Percentiles rank a stretch among this genome's conserved stretches.
phyloP scores from a whole-genome alignment of 2,113 vertebrate species.

The Cyanistes caeruleus region DNA sequence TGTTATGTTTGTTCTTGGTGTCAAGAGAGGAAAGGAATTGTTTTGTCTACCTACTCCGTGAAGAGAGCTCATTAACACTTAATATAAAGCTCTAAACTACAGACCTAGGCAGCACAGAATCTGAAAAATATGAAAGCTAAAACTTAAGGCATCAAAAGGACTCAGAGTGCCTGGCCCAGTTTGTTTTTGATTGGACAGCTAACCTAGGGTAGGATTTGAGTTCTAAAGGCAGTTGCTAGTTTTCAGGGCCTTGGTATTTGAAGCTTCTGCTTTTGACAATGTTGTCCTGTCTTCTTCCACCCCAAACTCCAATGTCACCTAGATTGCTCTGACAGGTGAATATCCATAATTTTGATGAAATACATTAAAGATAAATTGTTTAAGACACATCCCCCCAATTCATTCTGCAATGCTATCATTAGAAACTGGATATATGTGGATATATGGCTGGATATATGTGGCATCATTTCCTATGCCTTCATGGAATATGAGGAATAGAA shows the following conservation, averaged over 20 bases:
- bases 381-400: neutral
- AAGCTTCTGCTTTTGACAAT: neutral
- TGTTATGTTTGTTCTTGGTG: too few relatives aligned
- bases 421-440: too few relatives aligned
- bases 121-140: too few relatives aligned
- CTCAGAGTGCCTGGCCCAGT: neutral
- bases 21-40: too few relatives aligned
- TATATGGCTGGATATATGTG: neutral
- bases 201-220: neutral
- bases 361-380: neutral
- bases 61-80: too few relatives aligned
- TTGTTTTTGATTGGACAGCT: neutral
- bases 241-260: neutral
- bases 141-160: too few relatives aligned
- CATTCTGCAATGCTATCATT: rapidly evolving
- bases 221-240: neutral
- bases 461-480: neutral
- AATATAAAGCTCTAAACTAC: too few relatives aligned
- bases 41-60: too few relatives aligned
- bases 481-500: neutral
- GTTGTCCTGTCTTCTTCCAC: neutral
- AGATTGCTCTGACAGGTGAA: neutral
- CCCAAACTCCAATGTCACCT: neutral
- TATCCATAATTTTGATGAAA: neutral
- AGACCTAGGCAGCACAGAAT: too few relatives aligned